A percentile compares a stretch with the other conserved stretches of the same genome.
phyloP scores from a whole-genome alignment of 2,113 vertebrate species.

The Seriola rivoliana region DNA sequence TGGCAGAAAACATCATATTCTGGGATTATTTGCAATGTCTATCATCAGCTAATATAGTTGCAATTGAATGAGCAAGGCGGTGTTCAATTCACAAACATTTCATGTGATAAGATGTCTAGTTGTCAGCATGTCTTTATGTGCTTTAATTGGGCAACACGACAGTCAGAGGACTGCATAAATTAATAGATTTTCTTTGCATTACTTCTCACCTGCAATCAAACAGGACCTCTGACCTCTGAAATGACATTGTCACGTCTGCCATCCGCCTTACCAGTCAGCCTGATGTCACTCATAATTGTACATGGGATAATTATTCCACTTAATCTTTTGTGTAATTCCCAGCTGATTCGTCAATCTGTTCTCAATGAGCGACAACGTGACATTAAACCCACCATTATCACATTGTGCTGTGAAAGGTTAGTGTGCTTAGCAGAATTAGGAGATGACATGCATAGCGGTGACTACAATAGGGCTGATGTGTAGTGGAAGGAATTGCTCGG shows the following conservation, averaged over 20 bases:
- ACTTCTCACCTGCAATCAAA: conserved; percentile 61
- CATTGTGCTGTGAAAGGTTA: conserved; percentile 67
- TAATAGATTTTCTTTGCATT: not conserved
- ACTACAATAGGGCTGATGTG: conserved; percentile 37
- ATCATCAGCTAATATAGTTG: not conserved
- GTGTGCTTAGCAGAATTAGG: conserved; percentile 54
- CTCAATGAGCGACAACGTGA: conserved; percentile 46
- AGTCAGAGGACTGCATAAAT: not conserved
- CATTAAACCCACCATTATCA: conserved; percentile 69
- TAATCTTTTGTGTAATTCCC: conserved; percentile 71
- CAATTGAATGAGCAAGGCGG: not conserved
- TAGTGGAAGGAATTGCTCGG: conserved; percentile 8
- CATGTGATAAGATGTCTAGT: not conserved
- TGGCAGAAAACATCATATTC: conserved; percentile 6
- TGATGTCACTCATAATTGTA: conserved; percentile 57
- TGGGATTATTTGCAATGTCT: not conserved
- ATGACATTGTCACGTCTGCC: conserved; percentile 30
- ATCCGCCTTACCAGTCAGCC: conserved; percentile 48
- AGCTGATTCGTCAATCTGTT: conserved; percentile 39
- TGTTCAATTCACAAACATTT: not conserved
- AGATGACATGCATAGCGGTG: conserved; percentile 3
- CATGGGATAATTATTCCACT: conserved; percentile 63
- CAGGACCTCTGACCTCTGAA: conserved; percentile 71
- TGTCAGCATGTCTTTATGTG: not conserved
- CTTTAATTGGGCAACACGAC: not conserved